Percentiles rank a stretch among this genome's conserved stretches.
These are phyloP conservation scores for Cremastobaeus sp. DNA, from an alignment of 2,888 invertebrate genomes.

Conservation along the genomic window DNA sequence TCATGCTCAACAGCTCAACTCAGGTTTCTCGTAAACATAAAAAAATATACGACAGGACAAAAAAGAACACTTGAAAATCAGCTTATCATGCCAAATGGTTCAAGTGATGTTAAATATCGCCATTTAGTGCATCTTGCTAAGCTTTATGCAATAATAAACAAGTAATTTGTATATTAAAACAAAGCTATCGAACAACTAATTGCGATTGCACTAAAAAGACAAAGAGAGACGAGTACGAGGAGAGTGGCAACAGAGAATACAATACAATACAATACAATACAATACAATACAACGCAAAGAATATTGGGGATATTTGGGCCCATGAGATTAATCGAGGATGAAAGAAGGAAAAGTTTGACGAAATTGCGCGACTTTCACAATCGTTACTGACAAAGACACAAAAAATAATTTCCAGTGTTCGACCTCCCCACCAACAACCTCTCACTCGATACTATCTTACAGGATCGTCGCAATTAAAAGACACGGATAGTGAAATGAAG, in stretches of 20 bases:
- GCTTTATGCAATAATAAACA: slow-evolving; percentile 41
- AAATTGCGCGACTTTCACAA: slow-evolving; percentile 30
- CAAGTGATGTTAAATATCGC: not conserved
- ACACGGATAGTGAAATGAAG: slow-evolving; percentile 6
- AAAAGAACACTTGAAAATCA: too few species aligned
- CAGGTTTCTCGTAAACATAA: too few species aligned
- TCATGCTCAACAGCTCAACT: too few species aligned
- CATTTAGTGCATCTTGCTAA: slow-evolving; percentile 16
- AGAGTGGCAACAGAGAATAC: too few species aligned
- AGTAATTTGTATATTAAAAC: slow-evolving; percentile 21
- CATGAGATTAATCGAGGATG: not conserved
- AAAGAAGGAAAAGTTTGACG: not conserved
- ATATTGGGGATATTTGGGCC: too few species aligned
- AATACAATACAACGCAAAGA: too few species aligned
- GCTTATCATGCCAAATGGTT: too few species aligned
- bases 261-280: too few species aligned
- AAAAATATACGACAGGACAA: too few species aligned
- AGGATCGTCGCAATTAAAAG: slow-evolving; percentile 14
- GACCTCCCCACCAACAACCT: slow-evolving; percentile 16
- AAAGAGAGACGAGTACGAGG: too few species aligned
- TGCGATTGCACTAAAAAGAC: not conserved
- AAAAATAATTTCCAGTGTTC: slow-evolving; percentile 31
- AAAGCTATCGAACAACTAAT: slow-evolving; percentile 13
- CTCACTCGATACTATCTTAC: slow-evolving; percentile 11
- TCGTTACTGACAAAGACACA: slow-evolving; percentile 26